These are phyloP conservation scores for Dryas iulia DNA, from an alignment of 1,140 invertebrate species.

Conservation along the genomic window DNA sequence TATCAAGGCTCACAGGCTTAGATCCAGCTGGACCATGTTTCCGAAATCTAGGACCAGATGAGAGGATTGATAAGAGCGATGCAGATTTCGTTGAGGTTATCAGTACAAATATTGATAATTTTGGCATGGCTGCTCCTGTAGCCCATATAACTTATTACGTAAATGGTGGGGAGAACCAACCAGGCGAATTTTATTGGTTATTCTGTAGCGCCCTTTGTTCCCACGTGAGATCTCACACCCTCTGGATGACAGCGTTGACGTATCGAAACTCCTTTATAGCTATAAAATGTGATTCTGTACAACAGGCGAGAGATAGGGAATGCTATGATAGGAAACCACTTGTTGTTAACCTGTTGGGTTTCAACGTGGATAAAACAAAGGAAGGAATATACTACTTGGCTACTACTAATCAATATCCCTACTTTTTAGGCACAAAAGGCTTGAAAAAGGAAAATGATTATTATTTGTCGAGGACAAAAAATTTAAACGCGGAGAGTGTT, in stretches of 20 bases:
- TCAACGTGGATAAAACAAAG: slow-evolving; percentile 45
- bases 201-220: slow-evolving; percentile 54
- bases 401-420: slow-evolving; percentile 50
- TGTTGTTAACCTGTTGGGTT: slow-evolving; percentile 51
- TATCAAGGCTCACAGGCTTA: slow-evolving; percentile 63
- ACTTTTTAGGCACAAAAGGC: slow-evolving; percentile 52
- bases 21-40: slow-evolving; percentile 70
- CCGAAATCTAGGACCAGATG: slow-evolving; percentile 49
- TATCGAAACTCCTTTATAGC: slow-evolving; percentile 54
- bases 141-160: slow-evolving; percentile 85
- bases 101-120: slow-evolving; percentile 85
- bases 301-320: slow-evolving; percentile 51
- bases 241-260: slow-evolving; percentile 51
- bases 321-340: slow-evolving; percentile 50
- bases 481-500: slow-evolving; percentile 31
- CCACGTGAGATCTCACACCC: slow-evolving; percentile 45
- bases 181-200: slow-evolving; percentile 69
- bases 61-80: slow-evolving; percentile 56
- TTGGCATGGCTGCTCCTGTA: slow-evolving; percentile 83
- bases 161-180: slow-evolving; percentile 86
- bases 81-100: slow-evolving; percentile 81
- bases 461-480: slow-evolving; percentile 24
- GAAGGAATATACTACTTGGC: slow-evolving; percentile 58
- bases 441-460: slow-evolving; percentile 49
- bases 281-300: slow-evolving; percentile 58